Evolutionary conservation across 2,888 invertebrate species (phyloP).

Genomic region (Tetragonisca angustula): DNA sequence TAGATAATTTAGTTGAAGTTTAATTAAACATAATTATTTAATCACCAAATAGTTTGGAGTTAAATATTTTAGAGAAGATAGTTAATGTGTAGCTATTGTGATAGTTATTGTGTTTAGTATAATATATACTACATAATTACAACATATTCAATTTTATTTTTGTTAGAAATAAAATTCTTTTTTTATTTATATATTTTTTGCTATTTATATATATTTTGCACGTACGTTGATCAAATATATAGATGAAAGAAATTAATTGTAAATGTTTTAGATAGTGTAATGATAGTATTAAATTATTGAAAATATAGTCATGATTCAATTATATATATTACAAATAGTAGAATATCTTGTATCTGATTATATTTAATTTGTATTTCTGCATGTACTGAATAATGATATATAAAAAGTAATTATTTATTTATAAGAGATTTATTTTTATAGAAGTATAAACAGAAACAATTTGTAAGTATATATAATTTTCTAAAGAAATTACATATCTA

Average conservation of each 20-base stretch:
- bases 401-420: not conserved
- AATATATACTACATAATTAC: not conserved
- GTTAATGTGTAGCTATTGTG: no score
- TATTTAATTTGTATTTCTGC: not conserved
- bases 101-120: not conserved
- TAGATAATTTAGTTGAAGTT: not conserved
- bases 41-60: not conserved
- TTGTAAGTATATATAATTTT: not conserved
- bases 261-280: not conserved
- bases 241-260: not conserved
- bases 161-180: not conserved
- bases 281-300: not conserved
- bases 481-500: not conserved
- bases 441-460: not conserved
- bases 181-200: not conserved
- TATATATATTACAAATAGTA: not conserved
- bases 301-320: not conserved
- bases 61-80: not conserved
- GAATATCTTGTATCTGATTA: not conserved
- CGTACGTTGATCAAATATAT: not conserved
- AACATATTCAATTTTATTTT: not conserved
- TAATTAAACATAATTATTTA: not conserved
- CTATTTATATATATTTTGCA: not conserved
- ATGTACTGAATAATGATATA: no score
- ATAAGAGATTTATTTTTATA: not conserved